A percentile compares a stretch with the other conserved stretches of the same genome.
Evolutionary conservation across 2,113 vertebrate species (phyloP).

Genomic region (Oryzias melastigma): DNA sequence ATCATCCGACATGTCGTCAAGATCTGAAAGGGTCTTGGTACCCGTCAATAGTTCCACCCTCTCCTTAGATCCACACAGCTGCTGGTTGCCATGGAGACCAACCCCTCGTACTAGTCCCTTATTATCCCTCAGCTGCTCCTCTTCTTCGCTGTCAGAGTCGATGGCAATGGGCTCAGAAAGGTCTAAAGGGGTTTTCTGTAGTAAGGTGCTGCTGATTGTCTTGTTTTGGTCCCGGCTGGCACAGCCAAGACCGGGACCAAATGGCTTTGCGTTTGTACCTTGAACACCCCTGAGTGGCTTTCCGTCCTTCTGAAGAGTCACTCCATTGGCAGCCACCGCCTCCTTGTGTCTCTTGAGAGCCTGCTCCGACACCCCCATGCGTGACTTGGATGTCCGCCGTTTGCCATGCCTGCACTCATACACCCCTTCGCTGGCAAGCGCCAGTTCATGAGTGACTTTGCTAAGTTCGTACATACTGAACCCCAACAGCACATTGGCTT

Average conservation of each 20-base stretch:
- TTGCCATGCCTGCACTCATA: constrained; percentile 76
- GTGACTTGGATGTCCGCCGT: constrained; percentile 83
- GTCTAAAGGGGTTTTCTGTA: constrained; percentile 59
- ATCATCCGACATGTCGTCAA: constrained; percentile 55
- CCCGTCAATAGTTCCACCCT: constrained; percentile 51
- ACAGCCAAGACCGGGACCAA: constrained; percentile 37
- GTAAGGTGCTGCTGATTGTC: constrained; percentile 68
- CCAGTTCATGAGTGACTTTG: constrained; percentile 87
- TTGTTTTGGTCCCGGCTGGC: constrained; percentile 62
- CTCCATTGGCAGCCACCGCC: constrained; percentile 10
- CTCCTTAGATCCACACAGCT: constrained; percentile 23
- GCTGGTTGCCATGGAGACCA: constrained; percentile 41
- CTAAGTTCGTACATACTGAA: constrained; percentile 93
- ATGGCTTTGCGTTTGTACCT: constrained; percentile 10
- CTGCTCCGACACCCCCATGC: constrained; percentile 74
- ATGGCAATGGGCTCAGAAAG: constrained; percentile 73
- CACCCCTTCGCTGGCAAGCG: constrained; percentile 78
- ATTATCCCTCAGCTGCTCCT: constrained; percentile 41
- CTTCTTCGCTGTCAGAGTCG: constrained; percentile 76
- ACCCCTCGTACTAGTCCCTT: constrained; percentile 67
- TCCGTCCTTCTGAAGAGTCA: neutral
- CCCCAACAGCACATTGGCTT: constrained; percentile 85
- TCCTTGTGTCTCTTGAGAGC: constrained; percentile 54
- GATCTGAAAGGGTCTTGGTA: constrained; percentile 47
- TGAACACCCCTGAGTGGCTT: constrained; percentile 1